These are phyloP conservation scores for Glossophaga mutica DNA, from an alignment of 2,797 vertebrate genomes.

Conservation along the genomic window DNA sequence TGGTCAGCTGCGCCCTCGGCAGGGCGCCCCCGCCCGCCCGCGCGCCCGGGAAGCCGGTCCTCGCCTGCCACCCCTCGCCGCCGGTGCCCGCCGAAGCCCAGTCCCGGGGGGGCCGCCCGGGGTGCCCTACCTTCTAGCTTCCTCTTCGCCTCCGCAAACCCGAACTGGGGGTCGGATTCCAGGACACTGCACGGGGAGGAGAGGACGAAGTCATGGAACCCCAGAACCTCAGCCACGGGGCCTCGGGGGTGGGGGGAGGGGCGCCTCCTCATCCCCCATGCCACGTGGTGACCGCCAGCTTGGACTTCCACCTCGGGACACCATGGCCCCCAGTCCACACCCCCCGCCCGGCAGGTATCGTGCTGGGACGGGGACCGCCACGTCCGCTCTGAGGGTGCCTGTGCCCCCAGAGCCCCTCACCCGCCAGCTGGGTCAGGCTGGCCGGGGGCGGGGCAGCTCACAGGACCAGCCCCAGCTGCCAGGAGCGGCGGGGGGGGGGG, in stretches of 20 bases:
- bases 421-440: not conserved
- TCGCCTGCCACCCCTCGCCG: not conserved
- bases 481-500: accelerated
- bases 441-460: not conserved
- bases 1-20: not conserved
- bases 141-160: constrained; percentile 95
- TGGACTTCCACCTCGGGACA: not conserved
- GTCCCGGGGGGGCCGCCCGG: accelerated
- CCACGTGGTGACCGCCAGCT: accelerated
- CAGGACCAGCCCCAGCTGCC: not conserved
- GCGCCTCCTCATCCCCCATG: not conserved
- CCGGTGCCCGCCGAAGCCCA: accelerated
- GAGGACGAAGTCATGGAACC: not conserved
- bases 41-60: accelerated
- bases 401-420: not conserved
- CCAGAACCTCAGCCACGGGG: not conserved
- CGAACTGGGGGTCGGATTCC: constrained; percentile 94
- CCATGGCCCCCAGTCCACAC: not conserved
- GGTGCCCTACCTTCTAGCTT: constrained; percentile 91
- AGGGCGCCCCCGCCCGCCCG: accelerated
- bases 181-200: constrained; percentile 86
- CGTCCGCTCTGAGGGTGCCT: accelerated
- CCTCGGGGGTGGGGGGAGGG: too few species aligned
- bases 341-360: accelerated
- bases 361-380: accelerated